Base-by-base conservation (phyloP, 2,113 vertebrate genomes). In the Oryzias melastigma region DNA sequence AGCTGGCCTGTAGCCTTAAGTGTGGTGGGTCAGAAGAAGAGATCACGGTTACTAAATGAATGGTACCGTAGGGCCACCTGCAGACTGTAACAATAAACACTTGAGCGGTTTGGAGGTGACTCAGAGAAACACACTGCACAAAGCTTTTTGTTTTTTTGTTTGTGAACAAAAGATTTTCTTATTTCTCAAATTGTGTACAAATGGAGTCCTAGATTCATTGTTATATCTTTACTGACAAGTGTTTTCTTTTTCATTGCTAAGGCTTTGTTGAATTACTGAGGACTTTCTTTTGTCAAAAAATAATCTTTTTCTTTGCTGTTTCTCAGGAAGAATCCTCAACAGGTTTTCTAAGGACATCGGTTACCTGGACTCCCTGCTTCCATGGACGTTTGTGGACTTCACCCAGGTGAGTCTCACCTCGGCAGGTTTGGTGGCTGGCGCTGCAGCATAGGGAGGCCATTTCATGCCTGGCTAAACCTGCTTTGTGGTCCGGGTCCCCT, bases 271-370 rank as follows among this genome's bases (percentile, higher is more conserved):
- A 81, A 81, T 76, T 90, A 86, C 87, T 87, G 85, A 79, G 73
- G 82, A 85, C 80, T 85, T 92, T 88, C 80, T 85, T 92, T 87
- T 87, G 88, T 90, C 92, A 91, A 80, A 84, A 73, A 89, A 91
- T 87, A 77, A 85, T 48, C 62, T 49, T 66, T 29, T 68, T 27
- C 74, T 82, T 63, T 76, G 42, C 52, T 75, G 22, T 75, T 78
- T 58, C 20, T 57, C 76, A 95, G 95, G 95, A 84, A 92, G 95
- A 87, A 95, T 97, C 89, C 90, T 97, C 82, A 97, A 96, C 88
- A 94, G 95, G 83, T 96, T 97, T 88, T 95, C 95, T 69, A 95
- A 96, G 90, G 95, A 97, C 91, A 93, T 94, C 58, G 95, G 95
- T 77, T 95, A 97, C 77, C 89, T 98, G 92, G 95, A 97, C 90